These are phyloP conservation scores for Philypnodon macrostomus DNA, from an alignment of 2,797 vertebrate species.

Conservation along the genomic window DNA sequence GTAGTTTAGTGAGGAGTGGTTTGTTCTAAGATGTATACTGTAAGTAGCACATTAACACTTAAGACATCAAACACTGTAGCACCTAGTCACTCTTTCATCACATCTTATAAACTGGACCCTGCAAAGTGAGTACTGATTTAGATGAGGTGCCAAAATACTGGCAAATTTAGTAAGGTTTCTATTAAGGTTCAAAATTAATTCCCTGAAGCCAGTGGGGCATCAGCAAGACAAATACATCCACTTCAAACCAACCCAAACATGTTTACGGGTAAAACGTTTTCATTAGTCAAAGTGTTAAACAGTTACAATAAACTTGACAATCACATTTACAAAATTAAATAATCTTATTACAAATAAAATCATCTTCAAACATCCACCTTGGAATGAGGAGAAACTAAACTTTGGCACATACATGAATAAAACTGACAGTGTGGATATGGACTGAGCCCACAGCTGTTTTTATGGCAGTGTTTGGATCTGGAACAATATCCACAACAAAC, in stretches of 20 bases:
- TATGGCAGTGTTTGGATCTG: constrained; percentile 55
- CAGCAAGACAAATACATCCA: no score
- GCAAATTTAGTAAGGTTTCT: no score
- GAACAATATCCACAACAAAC: constrained; percentile 29
- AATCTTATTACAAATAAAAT: constrained; percentile 49
- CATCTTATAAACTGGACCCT: constrained; percentile 47
- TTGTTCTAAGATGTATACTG: constrained; percentile 68
- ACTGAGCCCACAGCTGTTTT: constrained; percentile 43
- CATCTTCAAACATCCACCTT: constrained; percentile 36
- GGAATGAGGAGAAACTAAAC: constrained; percentile 68
- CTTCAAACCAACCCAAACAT: constrained; percentile 9
- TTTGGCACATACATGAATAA: constrained; percentile 80
- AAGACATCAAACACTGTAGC: constrained; percentile 61
- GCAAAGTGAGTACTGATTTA: constrained; percentile 31
- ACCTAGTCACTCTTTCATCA: constrained; percentile 54
- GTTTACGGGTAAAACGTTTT: constrained; percentile 18
- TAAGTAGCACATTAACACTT: constrained; percentile 55
- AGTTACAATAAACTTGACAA: constrained; percentile 50
- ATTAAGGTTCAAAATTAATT: no score
- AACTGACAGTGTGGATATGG: constrained; percentile 33
- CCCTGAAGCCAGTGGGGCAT: no score
- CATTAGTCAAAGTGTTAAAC: constrained; percentile 29
- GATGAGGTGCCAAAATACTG: constrained; percentile 25
- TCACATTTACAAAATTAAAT: constrained; percentile 51
- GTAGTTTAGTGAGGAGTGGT: constrained; percentile 33